Conservation (phyloP, 2,888 invertebrate genomes). For the Helleia helle region DNA sequence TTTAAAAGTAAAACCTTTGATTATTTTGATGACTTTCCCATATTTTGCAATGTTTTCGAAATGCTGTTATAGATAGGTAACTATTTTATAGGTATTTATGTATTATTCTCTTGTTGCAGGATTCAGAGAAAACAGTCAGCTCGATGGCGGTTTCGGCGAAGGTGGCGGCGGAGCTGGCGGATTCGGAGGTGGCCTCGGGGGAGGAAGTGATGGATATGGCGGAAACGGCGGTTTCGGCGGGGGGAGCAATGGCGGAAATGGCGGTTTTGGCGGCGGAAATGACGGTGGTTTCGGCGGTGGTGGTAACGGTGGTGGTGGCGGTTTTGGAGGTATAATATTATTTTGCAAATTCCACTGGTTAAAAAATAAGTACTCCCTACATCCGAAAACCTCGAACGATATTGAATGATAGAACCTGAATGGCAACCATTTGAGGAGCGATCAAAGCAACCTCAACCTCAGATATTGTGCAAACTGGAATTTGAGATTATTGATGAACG, state of each 20-base stretch:
- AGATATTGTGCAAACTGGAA: too few species aligned
- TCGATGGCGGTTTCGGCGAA: slow-evolving; percentile 20
- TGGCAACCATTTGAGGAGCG: too few species aligned
- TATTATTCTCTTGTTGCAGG: background rate
- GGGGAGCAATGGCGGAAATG: slow-evolving; percentile 23
- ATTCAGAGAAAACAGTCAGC: background rate
- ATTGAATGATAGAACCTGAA: too few species aligned
- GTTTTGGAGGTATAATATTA: too few species aligned
- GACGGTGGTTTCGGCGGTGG: slow-evolving; percentile 21
- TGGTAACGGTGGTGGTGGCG: slow-evolving; percentile 31
- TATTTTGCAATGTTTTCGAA: background rate
- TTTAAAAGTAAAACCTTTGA: background rate
- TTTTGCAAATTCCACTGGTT: too few species aligned
- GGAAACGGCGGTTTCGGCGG: slow-evolving; percentile 20
- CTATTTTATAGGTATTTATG: too few species aligned
- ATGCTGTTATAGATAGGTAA: too few species aligned
- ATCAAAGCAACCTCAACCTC: too few species aligned
- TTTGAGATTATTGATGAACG: too few species aligned
- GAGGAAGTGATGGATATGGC: slow-evolving; percentile 20
- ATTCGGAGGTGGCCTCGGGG: slow-evolving; percentile 10
- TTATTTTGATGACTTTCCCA: slow-evolving; percentile 11
- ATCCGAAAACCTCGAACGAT: too few species aligned
- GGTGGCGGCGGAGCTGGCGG: slow-evolving; percentile 23
- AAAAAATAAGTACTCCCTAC: too few species aligned
- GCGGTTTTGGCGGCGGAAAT: slow-evolving; percentile 19